Evolutionary conservation across 2,797 vertebrate genomes (phyloP).

Genomic region (Lepilemur septentrionalis): DNA sequence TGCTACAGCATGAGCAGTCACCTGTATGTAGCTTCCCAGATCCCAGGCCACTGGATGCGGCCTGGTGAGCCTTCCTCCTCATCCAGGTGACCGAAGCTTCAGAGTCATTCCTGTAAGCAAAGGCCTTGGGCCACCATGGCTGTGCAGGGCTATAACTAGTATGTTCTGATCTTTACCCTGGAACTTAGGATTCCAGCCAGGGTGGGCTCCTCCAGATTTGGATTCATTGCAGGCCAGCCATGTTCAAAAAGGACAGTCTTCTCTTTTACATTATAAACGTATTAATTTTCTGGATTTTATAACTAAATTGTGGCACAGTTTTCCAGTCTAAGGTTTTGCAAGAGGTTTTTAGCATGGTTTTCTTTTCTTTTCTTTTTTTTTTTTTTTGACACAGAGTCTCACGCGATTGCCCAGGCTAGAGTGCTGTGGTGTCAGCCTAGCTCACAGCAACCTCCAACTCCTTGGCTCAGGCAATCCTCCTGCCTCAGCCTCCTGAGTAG

Average conservation of each 20-base stretch:
- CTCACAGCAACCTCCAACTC: too few species aligned
- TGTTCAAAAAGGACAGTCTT: background rate
- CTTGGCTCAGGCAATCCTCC: too few species aligned
- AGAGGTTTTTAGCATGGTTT: background rate
- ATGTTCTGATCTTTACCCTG: background rate
- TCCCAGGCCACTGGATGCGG: background rate
- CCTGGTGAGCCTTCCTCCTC: background rate
- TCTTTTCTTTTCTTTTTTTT: too few species aligned
- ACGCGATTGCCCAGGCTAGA: too few species aligned
- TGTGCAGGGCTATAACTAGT: background rate
- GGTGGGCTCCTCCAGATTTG: background rate
- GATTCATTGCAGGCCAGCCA: background rate
- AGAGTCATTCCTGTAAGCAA: background rate
- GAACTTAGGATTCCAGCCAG: background rate
- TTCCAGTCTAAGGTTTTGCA: background rate
- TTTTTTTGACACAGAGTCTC: too few species aligned
- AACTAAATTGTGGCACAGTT: background rate
- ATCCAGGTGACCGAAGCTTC: background rate
- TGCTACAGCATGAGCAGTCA: background rate
- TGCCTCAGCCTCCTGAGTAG: too few species aligned
- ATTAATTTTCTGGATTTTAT: background rate
- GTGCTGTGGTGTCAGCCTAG: too few species aligned
- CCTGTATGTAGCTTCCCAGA: too few species aligned
- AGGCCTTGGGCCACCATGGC: background rate
- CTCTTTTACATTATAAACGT: background rate